phyloP scores from a whole-genome alignment of 2,797 vertebrate species.

The Danionella dracula region DNA sequence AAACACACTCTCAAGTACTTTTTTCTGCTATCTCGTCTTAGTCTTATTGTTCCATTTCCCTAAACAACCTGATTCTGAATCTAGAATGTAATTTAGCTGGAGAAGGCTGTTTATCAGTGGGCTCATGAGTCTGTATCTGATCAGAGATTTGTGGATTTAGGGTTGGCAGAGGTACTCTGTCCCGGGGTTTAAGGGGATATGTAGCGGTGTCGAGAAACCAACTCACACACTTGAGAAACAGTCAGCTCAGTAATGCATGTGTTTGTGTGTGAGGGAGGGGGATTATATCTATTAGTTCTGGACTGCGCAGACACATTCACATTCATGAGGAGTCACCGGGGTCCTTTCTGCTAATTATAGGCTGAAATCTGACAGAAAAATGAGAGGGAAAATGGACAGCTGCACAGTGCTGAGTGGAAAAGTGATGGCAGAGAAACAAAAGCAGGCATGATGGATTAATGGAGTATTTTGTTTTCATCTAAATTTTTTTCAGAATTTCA shows the following conservation, averaged over 20 bases:
- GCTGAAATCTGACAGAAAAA: slow-evolving; percentile 90
- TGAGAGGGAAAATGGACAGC: slow-evolving; percentile 86
- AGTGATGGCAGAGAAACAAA: slow-evolving; percentile 15
- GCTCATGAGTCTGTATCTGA: slow-evolving; percentile 1
- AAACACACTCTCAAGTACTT: no score
- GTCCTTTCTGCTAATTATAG: slow-evolving; percentile 86
- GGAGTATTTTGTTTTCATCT: no score
- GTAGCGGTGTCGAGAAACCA: slow-evolving; percentile 54
- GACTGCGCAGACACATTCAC: slow-evolving; percentile 63
- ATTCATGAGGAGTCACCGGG: slow-evolving; percentile 72
- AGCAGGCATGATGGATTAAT: not conserved
- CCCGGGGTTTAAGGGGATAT: slow-evolving; percentile 53
- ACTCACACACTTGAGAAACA: slow-evolving; percentile 75
- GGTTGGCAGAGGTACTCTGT: slow-evolving; percentile 40
- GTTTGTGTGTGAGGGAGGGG: slow-evolving; percentile 49
- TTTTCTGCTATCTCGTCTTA: no score
- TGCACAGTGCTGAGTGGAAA: slow-evolving; percentile 63
- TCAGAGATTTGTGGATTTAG: slow-evolving; percentile 3
- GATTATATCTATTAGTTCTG: slow-evolving; percentile 78
- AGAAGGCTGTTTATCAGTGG: not conserved
- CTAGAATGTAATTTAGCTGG: not conserved
- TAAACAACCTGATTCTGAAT: no score
- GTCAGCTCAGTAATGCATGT: slow-evolving; percentile 61
- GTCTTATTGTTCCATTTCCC: no score
- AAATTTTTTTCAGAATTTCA: no score